Conservation (phyloP, 1,140 invertebrate genomes). For the Trichonephila clavata region DNA sequence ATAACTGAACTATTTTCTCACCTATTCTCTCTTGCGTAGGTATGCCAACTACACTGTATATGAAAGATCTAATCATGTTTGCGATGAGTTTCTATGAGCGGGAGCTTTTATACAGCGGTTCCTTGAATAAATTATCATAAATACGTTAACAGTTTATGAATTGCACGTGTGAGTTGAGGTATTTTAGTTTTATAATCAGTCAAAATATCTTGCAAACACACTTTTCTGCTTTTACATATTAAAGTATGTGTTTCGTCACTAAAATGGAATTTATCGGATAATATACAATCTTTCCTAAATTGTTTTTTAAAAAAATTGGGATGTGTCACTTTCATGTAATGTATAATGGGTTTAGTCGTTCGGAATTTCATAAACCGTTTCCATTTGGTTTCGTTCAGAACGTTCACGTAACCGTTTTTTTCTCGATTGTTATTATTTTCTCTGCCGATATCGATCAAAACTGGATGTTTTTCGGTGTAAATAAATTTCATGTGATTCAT, state of each 20-base stretch:
- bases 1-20: too few species aligned
- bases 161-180: background rate
- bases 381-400: constrained; percentile 56
- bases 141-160: background rate
- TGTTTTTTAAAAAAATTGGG: constrained; percentile 42
- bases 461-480: constrained; percentile 46
- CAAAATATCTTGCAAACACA: constrained; percentile 9
- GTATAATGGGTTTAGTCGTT: constrained; percentile 22
- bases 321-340: background rate
- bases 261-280: constrained; percentile 1
- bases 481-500: constrained; percentile 45
- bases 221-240: constrained; percentile 37
- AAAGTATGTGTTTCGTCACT: constrained; percentile 39
- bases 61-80: too few species aligned
- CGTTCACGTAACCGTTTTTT: background rate
- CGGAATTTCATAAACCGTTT: background rate
- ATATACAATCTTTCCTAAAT: background rate
- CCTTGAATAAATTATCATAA: too few species aligned
- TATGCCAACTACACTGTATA: too few species aligned
- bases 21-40: too few species aligned
- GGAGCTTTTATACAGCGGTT: too few species aligned
- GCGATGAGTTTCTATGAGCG: too few species aligned
- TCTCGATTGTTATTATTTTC: background rate
- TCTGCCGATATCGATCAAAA: constrained; percentile 40
- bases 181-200: background rate